These are phyloP conservation scores for Drosophila yooni DNA, from an alignment of 2,888 invertebrate genomes.

Conservation along the genomic window DNA sequence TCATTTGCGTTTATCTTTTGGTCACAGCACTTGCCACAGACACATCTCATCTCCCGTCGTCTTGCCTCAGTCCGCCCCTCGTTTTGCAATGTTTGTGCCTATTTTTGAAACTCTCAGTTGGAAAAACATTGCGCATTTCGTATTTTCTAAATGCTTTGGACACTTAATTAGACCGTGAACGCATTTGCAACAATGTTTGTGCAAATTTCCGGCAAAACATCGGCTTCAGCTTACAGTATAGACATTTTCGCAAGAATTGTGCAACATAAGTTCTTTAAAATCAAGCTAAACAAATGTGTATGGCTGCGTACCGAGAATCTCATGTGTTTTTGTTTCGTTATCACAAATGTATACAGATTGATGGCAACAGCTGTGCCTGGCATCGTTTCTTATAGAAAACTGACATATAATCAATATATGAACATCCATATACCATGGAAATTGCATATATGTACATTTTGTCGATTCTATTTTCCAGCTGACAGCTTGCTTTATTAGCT, in stretches of 20 bases:
- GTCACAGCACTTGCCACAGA: constrained; percentile 26
- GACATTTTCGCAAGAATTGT: not conserved
- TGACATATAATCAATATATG: not conserved
- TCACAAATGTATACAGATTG: constrained; percentile 20
- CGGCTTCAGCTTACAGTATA: not conserved
- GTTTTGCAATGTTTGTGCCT: constrained; percentile 44
- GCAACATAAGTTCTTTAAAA: not conserved
- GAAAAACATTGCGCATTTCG: constrained; percentile 62
- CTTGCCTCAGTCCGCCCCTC: not conserved
- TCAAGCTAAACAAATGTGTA: not conserved
- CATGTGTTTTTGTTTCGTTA: not conserved
- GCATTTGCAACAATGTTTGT: constrained; percentile 29
- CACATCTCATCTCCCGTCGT: constrained; percentile 9
- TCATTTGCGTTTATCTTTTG: constrained; percentile 50
- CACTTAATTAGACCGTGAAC: constrained; percentile 52
- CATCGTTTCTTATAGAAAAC: not conserved
- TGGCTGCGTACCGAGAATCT: not conserved
- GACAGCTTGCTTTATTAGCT: constrained; percentile 17
- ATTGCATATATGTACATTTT: constrained; percentile 7
- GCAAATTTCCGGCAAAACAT: constrained; percentile 20
- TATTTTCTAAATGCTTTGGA: constrained; percentile 54
- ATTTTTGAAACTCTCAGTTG: constrained; percentile 53
- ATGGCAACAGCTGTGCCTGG: constrained; percentile 34
- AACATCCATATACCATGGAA: not conserved
- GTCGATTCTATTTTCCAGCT: not conserved